Percentiles rank a stretch among this genome's conserved stretches.
Conservation (phyloP, 2,888 invertebrate genomes). For the Lycia hirtaria region DNA sequence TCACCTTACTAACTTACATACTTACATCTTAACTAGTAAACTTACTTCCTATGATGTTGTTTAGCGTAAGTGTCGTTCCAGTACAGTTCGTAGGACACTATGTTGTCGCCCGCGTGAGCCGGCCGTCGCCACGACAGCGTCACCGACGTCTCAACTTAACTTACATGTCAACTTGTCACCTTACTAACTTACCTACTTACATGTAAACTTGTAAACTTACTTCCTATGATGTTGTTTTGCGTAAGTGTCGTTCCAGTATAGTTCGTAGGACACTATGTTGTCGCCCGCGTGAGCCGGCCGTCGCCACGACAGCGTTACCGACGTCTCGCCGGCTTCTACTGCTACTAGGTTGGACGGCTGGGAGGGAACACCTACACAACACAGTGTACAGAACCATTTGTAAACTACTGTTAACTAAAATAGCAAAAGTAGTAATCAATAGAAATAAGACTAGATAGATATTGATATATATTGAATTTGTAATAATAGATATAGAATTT, state of each 20-base stretch:
- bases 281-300: constrained; percentile 96
- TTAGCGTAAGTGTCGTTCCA: constrained; percentile 98
- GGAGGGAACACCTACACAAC: constrained; percentile 93
- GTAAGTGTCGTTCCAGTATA: constrained; percentile 99
- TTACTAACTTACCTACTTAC: neutral
- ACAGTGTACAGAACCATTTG: neutral
- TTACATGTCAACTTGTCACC: neutral
- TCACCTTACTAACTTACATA: neutral
- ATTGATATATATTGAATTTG: too few species aligned
- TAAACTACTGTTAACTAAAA: too few species aligned
- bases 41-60: constrained; percentile 93
- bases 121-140: constrained; percentile 97
- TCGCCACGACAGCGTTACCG: constrained; percentile 96
- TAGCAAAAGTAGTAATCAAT: too few species aligned
- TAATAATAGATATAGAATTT: too few species aligned
- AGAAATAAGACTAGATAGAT: too few species aligned
- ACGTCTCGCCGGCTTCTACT: constrained; percentile 94
- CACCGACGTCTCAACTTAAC: neutral
- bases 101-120: constrained; percentile 95
- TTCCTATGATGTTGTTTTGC: constrained; percentile 95
- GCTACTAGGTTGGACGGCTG: constrained; percentile 96
- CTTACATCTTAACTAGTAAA: constrained; percentile 15
- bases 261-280: constrained; percentile 97
- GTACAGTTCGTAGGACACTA: constrained; percentile 97
- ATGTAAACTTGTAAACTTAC: constrained; percentile 65